Conservation (phyloP, 2,888 invertebrate genomes). For the Andricus quercusramuli region DNA sequence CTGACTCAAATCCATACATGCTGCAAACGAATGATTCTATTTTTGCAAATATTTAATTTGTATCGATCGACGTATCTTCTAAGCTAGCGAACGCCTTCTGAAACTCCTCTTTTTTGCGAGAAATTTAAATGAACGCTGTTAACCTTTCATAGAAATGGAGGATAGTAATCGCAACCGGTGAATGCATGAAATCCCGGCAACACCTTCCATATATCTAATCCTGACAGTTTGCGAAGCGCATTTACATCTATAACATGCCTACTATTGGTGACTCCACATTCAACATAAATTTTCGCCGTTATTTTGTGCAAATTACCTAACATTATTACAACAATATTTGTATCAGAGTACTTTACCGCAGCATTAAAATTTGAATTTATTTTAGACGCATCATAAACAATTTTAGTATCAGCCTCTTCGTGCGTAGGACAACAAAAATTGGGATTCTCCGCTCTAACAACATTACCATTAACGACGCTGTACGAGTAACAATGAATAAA, state of each 20-base stretch:
- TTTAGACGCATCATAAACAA: constrained; percentile 58
- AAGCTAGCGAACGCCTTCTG: not conserved
- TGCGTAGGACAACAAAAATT: constrained; percentile 50
- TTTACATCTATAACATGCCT: constrained; percentile 46
- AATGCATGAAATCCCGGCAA: constrained; percentile 57
- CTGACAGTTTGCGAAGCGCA: constrained; percentile 44
- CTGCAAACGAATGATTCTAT: constrained; percentile 40
- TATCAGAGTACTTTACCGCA: constrained; percentile 59
- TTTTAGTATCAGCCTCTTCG: constrained; percentile 64
- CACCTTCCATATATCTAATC: constrained; percentile 43
- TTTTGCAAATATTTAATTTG: not conserved
- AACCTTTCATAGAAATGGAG: constrained; percentile 57
- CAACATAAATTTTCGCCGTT: constrained; percentile 22
- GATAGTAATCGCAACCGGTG: constrained; percentile 54
- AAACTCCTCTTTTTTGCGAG: too few species aligned
- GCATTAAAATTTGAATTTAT: constrained; percentile 58
- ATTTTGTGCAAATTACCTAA: constrained; percentile 53
- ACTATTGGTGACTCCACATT: constrained; percentile 40
- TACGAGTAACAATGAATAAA: constrained; percentile 52
- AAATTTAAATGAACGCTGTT: constrained; percentile 44
- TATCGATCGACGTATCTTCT: constrained; percentile 1
- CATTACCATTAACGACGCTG: constrained; percentile 40
- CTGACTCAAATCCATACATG: constrained; percentile 22
- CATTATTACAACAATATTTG: constrained; percentile 60
- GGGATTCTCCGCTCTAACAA: constrained; percentile 43